Evolutionary conservation across 2,888 invertebrate species (phyloP).

Genomic region (Brachycybe producta): DNA sequence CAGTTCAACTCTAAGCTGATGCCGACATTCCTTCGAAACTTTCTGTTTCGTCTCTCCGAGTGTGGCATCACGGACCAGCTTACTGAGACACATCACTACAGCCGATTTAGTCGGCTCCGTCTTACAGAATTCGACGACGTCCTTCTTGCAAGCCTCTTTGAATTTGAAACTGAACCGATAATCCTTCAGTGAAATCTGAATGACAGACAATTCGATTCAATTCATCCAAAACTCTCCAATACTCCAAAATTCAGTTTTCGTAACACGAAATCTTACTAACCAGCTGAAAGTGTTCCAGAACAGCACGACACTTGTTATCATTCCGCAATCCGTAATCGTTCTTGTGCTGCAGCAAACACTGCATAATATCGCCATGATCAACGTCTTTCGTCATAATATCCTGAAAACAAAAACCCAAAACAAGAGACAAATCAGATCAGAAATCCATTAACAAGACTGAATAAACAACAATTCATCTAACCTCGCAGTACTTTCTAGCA

Average conservation of each 20-base stretch:
- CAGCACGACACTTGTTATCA: slow-evolving; percentile 71
- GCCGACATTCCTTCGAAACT: slow-evolving; percentile 75
- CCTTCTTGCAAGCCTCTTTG: slow-evolving; percentile 78
- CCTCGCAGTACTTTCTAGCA: slow-evolving; percentile 61
- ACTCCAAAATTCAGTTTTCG: background rate
- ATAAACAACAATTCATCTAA: slow-evolving; percentile 18
- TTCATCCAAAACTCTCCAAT: background rate
- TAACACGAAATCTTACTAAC: slow-evolving; percentile 27
- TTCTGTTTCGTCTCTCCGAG: slow-evolving; percentile 55
- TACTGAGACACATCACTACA: slow-evolving; percentile 75
- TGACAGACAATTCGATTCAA: slow-evolving; percentile 5
- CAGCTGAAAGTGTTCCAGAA: slow-evolving; percentile 93
- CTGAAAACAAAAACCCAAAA: slow-evolving; percentile 20
- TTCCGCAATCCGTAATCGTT: slow-evolving; percentile 67
- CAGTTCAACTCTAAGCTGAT: slow-evolving; percentile 78
- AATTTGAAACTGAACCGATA: slow-evolving; percentile 89
- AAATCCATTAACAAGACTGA: background rate
- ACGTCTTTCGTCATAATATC: slow-evolving; percentile 38
- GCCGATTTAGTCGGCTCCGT: slow-evolving; percentile 39
- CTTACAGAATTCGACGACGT: slow-evolving; percentile 50
- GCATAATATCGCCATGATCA: slow-evolving; percentile 73
- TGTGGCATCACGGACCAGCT: slow-evolving; percentile 78
- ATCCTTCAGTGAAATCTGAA: slow-evolving; percentile 67
- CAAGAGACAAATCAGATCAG: slow-evolving; percentile 4
- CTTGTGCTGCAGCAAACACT: slow-evolving; percentile 84